Conservation (phyloP, 2,113 vertebrate genomes). For the Suricata suricatta region DNA sequence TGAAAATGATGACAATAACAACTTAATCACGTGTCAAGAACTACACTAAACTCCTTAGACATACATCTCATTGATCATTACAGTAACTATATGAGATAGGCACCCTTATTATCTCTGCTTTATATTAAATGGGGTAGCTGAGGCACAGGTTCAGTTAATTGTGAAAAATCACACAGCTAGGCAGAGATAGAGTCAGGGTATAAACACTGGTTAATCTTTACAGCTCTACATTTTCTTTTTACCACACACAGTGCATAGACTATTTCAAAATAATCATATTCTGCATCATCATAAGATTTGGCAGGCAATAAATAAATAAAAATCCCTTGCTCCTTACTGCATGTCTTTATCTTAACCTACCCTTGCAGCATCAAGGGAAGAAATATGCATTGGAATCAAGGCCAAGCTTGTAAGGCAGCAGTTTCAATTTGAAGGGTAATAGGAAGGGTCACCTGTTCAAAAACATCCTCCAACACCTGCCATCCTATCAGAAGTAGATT, state of each 20-base stretch:
- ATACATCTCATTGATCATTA: background rate
- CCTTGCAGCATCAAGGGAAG: background rate
- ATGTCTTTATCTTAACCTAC: background rate
- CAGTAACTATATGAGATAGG: background rate
- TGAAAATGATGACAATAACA: slow-evolving; percentile 3
- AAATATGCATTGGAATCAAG: slow-evolving; percentile 16
- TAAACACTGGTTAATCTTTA: background rate
- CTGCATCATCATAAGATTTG: background rate
- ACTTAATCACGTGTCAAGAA: background rate
- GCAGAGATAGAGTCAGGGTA: background rate
- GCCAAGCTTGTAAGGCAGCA: background rate
- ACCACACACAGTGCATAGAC: background rate
- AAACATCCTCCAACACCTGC: background rate
- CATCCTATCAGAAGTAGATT: slow-evolving; percentile 7
- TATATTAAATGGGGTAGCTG: background rate
- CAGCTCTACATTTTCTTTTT: background rate
- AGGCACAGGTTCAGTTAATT: background rate
- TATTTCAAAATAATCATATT: background rate
- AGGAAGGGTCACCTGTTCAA: background rate
- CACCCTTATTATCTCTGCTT: background rate
- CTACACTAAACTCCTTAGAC: background rate
- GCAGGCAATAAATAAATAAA: background rate
- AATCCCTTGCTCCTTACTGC: background rate
- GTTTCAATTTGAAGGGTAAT: slow-evolving; percentile 33
- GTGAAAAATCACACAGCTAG: background rate